These are phyloP conservation scores for Tiliqua scincoides DNA, from an alignment of 2,113 vertebrate species.

Conservation along the genomic window DNA sequence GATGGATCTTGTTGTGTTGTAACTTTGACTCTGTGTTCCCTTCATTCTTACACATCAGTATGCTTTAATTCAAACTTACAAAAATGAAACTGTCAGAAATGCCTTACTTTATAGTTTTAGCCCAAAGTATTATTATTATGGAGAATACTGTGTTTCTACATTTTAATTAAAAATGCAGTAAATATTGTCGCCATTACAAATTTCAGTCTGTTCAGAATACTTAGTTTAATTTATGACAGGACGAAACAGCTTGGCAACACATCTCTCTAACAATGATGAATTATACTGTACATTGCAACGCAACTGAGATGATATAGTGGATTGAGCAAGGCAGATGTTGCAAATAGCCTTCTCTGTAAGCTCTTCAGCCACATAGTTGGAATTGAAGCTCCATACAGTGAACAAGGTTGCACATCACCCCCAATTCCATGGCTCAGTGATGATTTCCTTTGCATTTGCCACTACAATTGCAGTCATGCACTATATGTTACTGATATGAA, in stretches of 20 bases:
- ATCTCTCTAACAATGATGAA: background rate
- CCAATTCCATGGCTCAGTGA: no score
- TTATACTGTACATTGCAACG: background rate
- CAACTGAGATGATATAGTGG: background rate
- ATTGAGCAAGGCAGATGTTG: background rate
- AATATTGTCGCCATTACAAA: no score
- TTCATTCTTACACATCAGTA: background rate
- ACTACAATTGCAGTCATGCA: background rate
- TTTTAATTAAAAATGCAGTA: background rate
- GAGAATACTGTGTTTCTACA: background rate
- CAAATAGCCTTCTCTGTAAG: no score
- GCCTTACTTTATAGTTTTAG: background rate
- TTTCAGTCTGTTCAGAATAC: background rate
- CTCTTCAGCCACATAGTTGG: no score
- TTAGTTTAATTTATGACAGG: background rate
- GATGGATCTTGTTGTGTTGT: background rate
- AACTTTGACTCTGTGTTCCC: background rate
- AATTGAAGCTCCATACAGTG: no score
- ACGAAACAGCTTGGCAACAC: background rate
- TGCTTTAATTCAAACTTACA: background rate
- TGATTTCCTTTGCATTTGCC: background rate
- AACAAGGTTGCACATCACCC: no score
- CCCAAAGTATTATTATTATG: background rate
- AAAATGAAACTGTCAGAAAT: background rate
- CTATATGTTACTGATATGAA: background rate